phyloP scores from a whole-genome alignment of 1,140 invertebrate species.

The Dinoponera quadriceps region DNA sequence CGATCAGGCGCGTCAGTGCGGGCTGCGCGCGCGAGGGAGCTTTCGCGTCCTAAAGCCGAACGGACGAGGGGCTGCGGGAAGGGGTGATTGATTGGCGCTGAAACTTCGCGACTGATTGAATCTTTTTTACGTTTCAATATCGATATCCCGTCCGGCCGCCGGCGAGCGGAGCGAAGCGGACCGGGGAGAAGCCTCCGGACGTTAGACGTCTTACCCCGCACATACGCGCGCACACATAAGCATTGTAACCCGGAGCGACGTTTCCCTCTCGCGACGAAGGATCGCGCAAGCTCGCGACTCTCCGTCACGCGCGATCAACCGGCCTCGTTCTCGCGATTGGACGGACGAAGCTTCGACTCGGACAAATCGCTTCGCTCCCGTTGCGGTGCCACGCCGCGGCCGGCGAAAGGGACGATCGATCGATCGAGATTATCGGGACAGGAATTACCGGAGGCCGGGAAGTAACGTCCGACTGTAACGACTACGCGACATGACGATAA shows the following conservation, averaged over 20 bases:
- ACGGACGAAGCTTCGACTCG: not conserved
- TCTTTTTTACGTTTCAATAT: conserved; percentile 85
- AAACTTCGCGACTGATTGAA: conserved; percentile 85
- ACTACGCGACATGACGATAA: conserved; percentile 19
- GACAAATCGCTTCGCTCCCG: no score
- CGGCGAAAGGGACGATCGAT: not conserved
- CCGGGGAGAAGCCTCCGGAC: not conserved
- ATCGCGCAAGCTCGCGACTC: not conserved
- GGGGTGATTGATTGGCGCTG: conserved; percentile 84
- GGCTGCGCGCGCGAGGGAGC: conserved; percentile 74
- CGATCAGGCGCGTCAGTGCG: conserved; percentile 73
- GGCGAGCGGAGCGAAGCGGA: conserved; percentile 47
- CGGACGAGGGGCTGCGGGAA: conserved; percentile 29
- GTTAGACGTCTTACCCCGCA: not conserved
- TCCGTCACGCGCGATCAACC: conserved; percentile 1
- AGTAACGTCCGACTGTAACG: conserved; percentile 24
- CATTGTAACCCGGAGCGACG: not conserved
- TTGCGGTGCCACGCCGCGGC: not conserved
- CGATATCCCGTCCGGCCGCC: conserved; percentile 72
- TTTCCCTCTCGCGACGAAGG: not conserved
- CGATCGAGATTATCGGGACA: conserved; percentile 7
- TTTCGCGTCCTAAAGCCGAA: conserved; percentile 72
- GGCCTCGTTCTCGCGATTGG: not conserved
- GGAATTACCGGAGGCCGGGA: conserved; percentile 18
- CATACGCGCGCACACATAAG: not conserved